A percentile compares a stretch with the other conserved stretches of the same genome.
Evolutionary conservation across 2,797 vertebrate species (phyloP).

Genomic region (Acipenser ruthenus): DNA sequence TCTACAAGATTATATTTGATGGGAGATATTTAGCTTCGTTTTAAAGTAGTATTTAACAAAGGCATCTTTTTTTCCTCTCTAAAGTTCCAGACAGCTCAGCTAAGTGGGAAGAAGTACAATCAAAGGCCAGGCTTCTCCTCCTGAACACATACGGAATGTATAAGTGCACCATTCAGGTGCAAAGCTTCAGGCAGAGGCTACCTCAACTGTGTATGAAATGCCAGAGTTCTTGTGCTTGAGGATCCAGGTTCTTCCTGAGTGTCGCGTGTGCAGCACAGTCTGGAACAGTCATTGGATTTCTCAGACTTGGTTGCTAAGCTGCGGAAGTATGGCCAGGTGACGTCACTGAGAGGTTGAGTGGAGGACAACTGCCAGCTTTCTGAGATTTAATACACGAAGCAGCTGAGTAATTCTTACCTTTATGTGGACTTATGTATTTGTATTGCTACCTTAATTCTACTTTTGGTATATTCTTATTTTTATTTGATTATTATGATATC

Average conservation of each 20-base stretch:
- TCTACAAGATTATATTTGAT: constrained; percentile 16
- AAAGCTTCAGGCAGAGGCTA: constrained; percentile 70
- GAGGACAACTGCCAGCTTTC: constrained; percentile 17
- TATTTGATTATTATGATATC: too few relatives aligned
- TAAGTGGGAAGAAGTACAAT: constrained; percentile 89
- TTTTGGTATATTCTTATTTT: too few relatives aligned
- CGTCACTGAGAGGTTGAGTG: constrained; percentile 25
- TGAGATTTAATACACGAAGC: too few relatives aligned
- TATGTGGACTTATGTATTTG: too few relatives aligned
- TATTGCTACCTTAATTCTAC: too few relatives aligned
- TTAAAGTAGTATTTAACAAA: too few relatives aligned
- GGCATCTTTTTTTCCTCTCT: constrained; percentile 23
- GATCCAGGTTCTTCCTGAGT: constrained; percentile 7
- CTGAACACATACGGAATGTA: constrained; percentile 76
- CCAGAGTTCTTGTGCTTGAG: constrained; percentile 65
- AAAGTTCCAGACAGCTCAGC: constrained; percentile 73
- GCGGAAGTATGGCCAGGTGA: constrained; percentile 16
- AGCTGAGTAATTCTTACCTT: too few relatives aligned
- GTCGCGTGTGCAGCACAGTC: constrained; percentile 17
- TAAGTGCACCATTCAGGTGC: constrained; percentile 85
- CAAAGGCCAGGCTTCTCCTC: constrained; percentile 77
- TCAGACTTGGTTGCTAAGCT: constrained; percentile 4
- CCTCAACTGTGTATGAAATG: constrained; percentile 68
- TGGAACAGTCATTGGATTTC: background rate
- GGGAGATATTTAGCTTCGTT: too few relatives aligned